These are phyloP conservation scores for Eristalis pertinax DNA, from an alignment of 2,888 invertebrate genomes.

Conservation along the genomic window DNA sequence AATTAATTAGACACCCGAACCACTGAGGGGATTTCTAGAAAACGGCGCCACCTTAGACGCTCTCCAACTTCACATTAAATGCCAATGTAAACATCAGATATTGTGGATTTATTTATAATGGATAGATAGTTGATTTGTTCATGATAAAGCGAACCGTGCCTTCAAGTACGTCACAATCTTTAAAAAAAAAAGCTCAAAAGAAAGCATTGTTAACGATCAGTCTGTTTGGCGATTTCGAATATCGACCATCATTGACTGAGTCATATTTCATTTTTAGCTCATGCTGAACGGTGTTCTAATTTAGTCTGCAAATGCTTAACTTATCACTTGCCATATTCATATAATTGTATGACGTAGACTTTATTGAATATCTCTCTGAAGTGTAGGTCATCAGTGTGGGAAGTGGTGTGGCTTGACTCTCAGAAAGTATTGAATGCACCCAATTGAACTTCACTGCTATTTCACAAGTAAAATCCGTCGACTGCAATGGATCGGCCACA, in stretches of 20 bases:
- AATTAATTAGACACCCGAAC: neutral
- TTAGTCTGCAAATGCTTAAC: neutral
- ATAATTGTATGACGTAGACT: no score
- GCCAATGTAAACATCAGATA: neutral
- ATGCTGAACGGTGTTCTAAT: neutral
- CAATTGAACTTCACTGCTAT: no score
- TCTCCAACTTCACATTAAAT: neutral
- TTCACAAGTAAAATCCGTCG: no score
- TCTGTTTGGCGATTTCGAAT: neutral
- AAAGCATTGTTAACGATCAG: neutral
- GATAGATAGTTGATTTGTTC: neutral
- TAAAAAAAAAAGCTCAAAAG: neutral
- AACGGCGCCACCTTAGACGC: neutral
- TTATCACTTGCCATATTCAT: neutral
- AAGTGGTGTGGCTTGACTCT: no score
- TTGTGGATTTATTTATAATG: neutral
- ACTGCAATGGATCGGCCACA: no score
- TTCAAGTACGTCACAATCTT: neutral
- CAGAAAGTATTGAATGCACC: no score
- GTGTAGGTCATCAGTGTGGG: no score
- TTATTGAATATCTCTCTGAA: no score
- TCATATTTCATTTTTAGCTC: neutral
- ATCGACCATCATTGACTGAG: neutral
- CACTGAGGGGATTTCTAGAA: neutral
- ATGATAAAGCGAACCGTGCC: neutral